Evolutionary conservation across 2,797 vertebrate species (phyloP).

Genomic region (Sebastes oblongus): DNA sequence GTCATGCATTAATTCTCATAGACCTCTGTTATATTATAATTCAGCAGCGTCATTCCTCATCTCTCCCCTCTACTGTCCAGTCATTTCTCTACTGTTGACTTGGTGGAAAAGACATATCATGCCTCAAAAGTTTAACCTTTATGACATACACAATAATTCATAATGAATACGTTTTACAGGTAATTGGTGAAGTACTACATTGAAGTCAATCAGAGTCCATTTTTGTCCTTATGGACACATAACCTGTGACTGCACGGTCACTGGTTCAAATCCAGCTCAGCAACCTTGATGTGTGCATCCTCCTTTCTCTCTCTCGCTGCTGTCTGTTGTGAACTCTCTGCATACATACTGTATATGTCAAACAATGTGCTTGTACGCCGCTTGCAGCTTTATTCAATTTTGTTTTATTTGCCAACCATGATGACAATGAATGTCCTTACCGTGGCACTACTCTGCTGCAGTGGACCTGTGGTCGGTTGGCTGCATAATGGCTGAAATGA

Average conservation of each 20-base stretch:
- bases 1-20: not conserved
- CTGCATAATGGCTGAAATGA: conserved; percentile 91
- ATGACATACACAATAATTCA: not conserved
- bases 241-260: not conserved
- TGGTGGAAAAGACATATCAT: not conserved
- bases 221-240: not conserved
- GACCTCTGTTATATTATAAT: not conserved
- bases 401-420: not conserved
- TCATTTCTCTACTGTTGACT: not conserved
- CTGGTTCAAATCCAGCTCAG: not conserved
- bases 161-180: not conserved
- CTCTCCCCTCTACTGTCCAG: not conserved
- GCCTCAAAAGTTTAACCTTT: not conserved
- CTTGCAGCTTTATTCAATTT: not conserved
- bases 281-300: not conserved
- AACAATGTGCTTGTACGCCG: no score
- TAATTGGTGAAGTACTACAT: not conserved
- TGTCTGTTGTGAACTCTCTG: not conserved
- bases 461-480: conserved; percentile 87
- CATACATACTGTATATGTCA: no score
- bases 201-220: not conserved
- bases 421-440: not conserved
- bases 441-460: not conserved
- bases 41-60: not conserved
- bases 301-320: not conserved